Evolutionary conservation across 2,888 invertebrate species (phyloP), one percentile per base, ranked within the genome.

Genomic region (Lucinisca nassula): DNA sequence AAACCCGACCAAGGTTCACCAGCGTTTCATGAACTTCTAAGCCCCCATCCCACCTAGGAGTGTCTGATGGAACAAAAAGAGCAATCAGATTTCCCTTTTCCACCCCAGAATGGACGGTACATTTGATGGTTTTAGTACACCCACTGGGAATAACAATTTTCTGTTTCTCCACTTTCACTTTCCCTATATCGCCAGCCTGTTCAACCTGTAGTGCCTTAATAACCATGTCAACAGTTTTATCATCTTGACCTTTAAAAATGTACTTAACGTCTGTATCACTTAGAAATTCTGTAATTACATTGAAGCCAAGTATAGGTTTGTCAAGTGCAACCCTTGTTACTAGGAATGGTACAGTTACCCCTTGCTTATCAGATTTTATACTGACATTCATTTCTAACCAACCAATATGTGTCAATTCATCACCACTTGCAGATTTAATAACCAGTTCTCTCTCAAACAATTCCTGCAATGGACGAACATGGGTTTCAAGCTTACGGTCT

Each of bases 281-380:
- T 14, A 45, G 14, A 24, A 79, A 55, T 27, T 51, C 10, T 73
- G 72, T 81, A 1, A 82, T 82, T 6, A 76, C 82, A 82, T 82
- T 82, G 49, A 55, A 82, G 30, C 82, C 82, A 21, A 82, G n/a
- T 45, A 82, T 82, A n/a, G 76, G 82, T 32, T 32, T 75, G 27
- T 82, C 82, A 14, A 82, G 12, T 14, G 32, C 17, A 27, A 82
- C 67, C 27, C 74, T 55, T n/a, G 82, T 76, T 21, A 82, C 76
- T 21, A 82, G 27, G 67, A 82, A 82, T 12, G 82, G 82, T 14
- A 82, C 67, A n/a, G 37, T 55, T 1, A 81, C n/a, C 2, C 49
- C 24, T 27, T 55, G 21, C 1, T 49, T n/a, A 21, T 45, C 37
- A 8, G 76, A 37, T 32, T 12, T 12, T 32, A 55, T 14, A n/a